Evolutionary conservation across 2,797 vertebrate genomes (phyloP).

Genomic region (Morelia viridis): DNA sequence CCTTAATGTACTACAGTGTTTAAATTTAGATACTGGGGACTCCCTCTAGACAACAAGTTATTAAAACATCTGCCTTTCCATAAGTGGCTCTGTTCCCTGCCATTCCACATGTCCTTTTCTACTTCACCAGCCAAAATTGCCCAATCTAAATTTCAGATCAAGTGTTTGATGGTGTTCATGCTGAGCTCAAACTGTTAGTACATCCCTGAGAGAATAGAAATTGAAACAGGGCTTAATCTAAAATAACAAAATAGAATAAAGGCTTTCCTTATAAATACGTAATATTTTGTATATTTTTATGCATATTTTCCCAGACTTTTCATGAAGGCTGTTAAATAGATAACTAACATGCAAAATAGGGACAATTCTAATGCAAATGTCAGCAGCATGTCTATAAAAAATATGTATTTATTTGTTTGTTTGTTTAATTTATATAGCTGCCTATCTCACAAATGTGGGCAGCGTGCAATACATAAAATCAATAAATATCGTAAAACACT

Average conservation of each 20-base stretch:
- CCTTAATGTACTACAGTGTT: conserved; percentile 67
- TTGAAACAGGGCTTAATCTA: conserved; percentile 81
- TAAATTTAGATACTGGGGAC: conserved; percentile 71
- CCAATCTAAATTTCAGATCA: conserved; percentile 86
- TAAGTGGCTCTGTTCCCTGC: conserved; percentile 74
- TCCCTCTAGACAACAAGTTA: conserved; percentile 74
- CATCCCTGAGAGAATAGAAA: conserved; percentile 82
- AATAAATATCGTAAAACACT: background rate
- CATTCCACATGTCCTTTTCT: conserved; percentile 79
- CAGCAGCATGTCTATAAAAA: conserved; percentile 17
- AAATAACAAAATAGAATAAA: conserved; percentile 82
- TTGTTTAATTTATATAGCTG: background rate
- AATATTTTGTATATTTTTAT: conserved; percentile 70
- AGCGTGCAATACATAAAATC: no score
- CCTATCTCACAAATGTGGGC: background rate
- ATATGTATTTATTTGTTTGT: background rate
- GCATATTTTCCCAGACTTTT: conserved; percentile 58
- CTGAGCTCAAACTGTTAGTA: conserved; percentile 84
- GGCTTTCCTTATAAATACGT: conserved; percentile 81
- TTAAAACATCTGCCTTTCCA: conserved; percentile 83
- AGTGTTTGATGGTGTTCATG: conserved; percentile 84
- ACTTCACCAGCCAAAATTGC: conserved; percentile 82
- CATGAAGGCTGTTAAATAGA: conserved; percentile 52
- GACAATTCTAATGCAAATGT: conserved; percentile 28
- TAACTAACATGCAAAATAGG: conserved; percentile 42